Conservation (phyloP, 2,113 vertebrate genomes). For the Gallinago undulata region DNA sequence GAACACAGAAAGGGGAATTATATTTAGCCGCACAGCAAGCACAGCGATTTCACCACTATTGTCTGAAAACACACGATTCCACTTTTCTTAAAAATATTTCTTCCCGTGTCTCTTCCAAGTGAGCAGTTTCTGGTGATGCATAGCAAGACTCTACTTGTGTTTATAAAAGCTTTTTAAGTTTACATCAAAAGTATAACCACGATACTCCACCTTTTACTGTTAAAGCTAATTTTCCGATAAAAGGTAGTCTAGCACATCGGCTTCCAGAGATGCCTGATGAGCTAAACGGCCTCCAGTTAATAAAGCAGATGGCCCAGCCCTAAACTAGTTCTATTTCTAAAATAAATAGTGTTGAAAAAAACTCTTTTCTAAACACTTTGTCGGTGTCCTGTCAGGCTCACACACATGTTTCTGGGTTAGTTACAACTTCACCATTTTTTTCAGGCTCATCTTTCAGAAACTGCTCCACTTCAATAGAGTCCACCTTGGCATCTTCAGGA, state of each 20-base stretch:
- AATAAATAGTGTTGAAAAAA: slow-evolving; percentile 70
- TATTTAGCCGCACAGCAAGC: slow-evolving; percentile 4
- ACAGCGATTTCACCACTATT: background rate
- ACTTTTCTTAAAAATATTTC: slow-evolving; percentile 23
- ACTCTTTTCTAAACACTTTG: background rate
- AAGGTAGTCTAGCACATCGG: slow-evolving; percentile 2
- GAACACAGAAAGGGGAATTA: slow-evolving; percentile 17
- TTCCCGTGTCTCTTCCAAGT: slow-evolving; percentile 11
- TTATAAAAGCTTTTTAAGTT: slow-evolving; percentile 47
- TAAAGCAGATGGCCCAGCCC: slow-evolving; percentile 55
- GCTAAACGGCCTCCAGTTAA: slow-evolving; percentile 32
- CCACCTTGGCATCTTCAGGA: slow-evolving; percentile 50
- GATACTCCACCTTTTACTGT: slow-evolving; percentile 39
- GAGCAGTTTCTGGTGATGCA: slow-evolving; percentile 60
- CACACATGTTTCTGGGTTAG: slow-evolving; percentile 80
- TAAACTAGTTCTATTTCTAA: slow-evolving; percentile 71
- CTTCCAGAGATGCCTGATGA: slow-evolving; percentile 42
- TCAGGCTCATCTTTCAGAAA: slow-evolving; percentile 77
- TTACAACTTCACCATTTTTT: slow-evolving; percentile 70
- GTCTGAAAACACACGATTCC: slow-evolving; percentile 14
- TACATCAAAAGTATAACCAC: slow-evolving; percentile 15
- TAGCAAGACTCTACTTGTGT: slow-evolving; percentile 45
- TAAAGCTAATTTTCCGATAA: slow-evolving; percentile 52
- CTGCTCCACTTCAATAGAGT: slow-evolving; percentile 74
- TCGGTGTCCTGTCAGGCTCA: slow-evolving; percentile 56